phyloP scores from a whole-genome alignment of 2,888 invertebrate genomes.

The Criorhina ranunculi region DNA sequence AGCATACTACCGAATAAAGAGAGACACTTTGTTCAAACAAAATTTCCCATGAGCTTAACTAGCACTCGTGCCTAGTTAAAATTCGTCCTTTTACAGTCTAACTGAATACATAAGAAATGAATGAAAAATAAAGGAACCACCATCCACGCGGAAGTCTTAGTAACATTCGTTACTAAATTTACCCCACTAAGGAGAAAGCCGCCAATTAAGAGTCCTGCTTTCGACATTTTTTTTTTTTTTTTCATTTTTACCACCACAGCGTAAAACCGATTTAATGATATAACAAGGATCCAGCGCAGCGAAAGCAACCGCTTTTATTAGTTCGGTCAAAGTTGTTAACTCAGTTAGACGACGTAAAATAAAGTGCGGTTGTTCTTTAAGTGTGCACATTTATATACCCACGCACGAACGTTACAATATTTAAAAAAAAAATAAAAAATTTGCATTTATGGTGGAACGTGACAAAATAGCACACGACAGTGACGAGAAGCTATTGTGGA shows the following conservation, averaged over 20 bases:
- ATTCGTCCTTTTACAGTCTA: too few species aligned
- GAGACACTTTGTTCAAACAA: too few species aligned
- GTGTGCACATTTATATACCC: not conserved
- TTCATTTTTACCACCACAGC: constrained; percentile 10
- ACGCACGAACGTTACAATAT: not conserved
- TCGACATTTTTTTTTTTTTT: not conserved
- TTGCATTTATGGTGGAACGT: constrained; percentile 38
- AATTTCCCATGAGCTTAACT: too few species aligned
- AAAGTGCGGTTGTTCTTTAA: constrained; percentile 9
- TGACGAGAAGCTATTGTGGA: not conserved
- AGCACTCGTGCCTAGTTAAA: too few species aligned
- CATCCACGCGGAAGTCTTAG: not conserved
- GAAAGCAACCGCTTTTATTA: constrained; percentile 19
- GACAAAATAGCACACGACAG: constrained; percentile 24
- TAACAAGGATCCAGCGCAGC: constrained; percentile 2
- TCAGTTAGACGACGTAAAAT: constrained; percentile 31
- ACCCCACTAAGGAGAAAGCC: constrained; percentile 11
- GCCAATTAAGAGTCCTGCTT: constrained; percentile 25
- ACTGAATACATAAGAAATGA: not conserved
- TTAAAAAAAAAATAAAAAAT: constrained; percentile 11
- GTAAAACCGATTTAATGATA: constrained; percentile 46
- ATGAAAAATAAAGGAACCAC: not conserved
- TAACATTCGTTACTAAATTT: constrained; percentile 20
- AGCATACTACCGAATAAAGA: too few species aligned
- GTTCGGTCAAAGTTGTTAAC: constrained; percentile 46